Base-by-base conservation (phyloP, 2,888 invertebrate species). In the Chymomyza fuscimana region DNA sequence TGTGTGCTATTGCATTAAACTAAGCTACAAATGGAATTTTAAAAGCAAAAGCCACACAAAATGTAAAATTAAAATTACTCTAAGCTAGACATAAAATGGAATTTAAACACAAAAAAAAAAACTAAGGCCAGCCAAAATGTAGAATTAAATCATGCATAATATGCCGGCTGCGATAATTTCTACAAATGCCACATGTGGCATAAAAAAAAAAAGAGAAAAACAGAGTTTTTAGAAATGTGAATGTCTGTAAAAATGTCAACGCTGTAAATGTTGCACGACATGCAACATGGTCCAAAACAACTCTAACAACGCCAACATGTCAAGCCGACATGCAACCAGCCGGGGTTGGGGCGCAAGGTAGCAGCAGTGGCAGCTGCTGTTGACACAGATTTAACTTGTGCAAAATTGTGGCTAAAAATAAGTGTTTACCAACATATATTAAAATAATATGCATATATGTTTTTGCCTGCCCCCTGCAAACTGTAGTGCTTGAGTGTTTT, bases 241-340 rank as follows among this genome's bases (percentile, higher is more conserved):
- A 68, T 83, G 80, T 73, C 75, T 66, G 75, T 63, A 56, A 76
- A 79, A 82, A 80, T 78, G 81, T 80, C 77, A 80, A 72, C 81
- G 71, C 22, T n/a, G 56, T 40, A 72, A 71, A 71, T 72, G 72
- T 72, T 69, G 22, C 59, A 59, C n/a, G 73, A 73, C 74, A 67
- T 62, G 70, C 78, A 76, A 86, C 80, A 82, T 86, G 86, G 84
- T 78, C 86, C 54, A 19, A 84, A 79, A 82, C 75, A 72, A 74
- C 79, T 77, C 73, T 79, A 83, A 77, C 69, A 79, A 63, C 62
- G 51, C 50, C 60, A 25, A 58, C 69, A 51, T n/a, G 22, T 19
- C 54, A 54, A 9, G 46, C 52, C 54, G 74, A 72, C 86, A 78
- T 86, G 84, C 86, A 83, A 83, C 83, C 40, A 69, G 61, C 29